A percentile compares a stretch with the other conserved stretches of the same genome.
These are phyloP conservation scores for Riptortus pedestris DNA, from an alignment of 1,140 invertebrate species.

Conservation along the genomic window DNA sequence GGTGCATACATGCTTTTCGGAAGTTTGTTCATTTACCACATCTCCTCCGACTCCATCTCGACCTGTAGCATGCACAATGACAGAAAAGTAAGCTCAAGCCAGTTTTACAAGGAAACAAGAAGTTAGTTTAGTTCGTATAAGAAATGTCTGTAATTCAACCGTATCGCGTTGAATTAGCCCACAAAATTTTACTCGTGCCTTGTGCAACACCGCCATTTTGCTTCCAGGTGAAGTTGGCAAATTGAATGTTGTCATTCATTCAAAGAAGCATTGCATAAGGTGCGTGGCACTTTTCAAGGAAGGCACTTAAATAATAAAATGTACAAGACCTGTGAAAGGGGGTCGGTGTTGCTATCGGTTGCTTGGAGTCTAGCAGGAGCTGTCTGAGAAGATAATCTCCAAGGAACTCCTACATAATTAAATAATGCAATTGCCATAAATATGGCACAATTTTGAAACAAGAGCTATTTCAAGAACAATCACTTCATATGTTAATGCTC, in stretches of 20 bases:
- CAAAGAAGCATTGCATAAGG: too few species aligned
- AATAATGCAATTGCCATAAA: too few species aligned
- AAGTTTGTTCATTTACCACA: slow-evolving; percentile 6
- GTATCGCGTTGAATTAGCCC: neutral
- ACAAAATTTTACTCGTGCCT: neutral
- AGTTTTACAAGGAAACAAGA: neutral
- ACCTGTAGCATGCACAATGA: slow-evolving; percentile 20
- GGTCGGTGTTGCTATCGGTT: slow-evolving; percentile 9
- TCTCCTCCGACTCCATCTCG: neutral
- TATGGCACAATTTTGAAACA: too few species aligned
- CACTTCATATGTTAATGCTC: too few species aligned
- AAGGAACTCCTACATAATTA: slow-evolving; percentile 17
- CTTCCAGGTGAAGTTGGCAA: too few species aligned
- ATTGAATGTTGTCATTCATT: too few species aligned
- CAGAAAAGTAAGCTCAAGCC: neutral
- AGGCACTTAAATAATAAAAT: neutral
- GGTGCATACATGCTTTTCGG: slow-evolving; percentile 4
- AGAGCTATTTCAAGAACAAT: too few species aligned
- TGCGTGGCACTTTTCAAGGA: too few species aligned
- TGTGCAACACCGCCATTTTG: neutral
- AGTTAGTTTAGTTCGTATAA: neutral
- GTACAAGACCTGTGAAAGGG: neutral
- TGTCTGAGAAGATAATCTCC: slow-evolving; percentile 38
- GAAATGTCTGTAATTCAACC: neutral
- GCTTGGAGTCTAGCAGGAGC: slow-evolving; percentile 38